Conservation (phyloP, 1,140 invertebrate species). For the Rhopalosiphum padi region DNA sequence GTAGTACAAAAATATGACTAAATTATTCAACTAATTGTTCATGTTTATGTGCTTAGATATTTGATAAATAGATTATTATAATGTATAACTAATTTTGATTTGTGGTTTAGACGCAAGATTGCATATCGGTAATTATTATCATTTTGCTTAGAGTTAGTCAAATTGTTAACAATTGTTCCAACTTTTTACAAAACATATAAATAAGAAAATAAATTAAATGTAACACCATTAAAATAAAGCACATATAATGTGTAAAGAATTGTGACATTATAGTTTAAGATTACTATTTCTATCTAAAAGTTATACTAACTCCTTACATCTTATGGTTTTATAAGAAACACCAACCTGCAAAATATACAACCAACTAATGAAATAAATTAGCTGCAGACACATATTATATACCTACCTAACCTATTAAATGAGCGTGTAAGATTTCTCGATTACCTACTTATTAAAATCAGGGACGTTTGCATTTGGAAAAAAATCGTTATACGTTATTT, state of each 20-base stretch:
- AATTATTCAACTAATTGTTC: neutral
- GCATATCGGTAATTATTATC: neutral
- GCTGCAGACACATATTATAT: no score
- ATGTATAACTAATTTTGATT: neutral
- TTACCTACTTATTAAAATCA: neutral
- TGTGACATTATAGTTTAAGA: neutral
- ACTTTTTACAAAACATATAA: neutral
- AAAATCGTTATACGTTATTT: no score
- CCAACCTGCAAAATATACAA: neutral
- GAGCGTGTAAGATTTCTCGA: neutral
- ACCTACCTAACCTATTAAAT: no score
- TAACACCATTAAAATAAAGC: neutral
- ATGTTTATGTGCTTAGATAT: neutral
- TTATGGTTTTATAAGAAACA: neutral
- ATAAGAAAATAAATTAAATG: neutral
- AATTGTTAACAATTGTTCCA: neutral
- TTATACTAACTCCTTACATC: neutral
- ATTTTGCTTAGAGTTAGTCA: neutral
- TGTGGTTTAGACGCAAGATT: accelerated
- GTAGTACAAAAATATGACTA: neutral
- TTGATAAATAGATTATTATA: neutral
- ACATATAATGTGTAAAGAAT: neutral
- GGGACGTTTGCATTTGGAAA: no score
- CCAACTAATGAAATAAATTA: neutral
- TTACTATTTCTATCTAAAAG: neutral